These are phyloP conservation scores for Steatocranus sp. DNA, from an alignment of 2,797 vertebrate genomes.

Conservation along the genomic window DNA sequence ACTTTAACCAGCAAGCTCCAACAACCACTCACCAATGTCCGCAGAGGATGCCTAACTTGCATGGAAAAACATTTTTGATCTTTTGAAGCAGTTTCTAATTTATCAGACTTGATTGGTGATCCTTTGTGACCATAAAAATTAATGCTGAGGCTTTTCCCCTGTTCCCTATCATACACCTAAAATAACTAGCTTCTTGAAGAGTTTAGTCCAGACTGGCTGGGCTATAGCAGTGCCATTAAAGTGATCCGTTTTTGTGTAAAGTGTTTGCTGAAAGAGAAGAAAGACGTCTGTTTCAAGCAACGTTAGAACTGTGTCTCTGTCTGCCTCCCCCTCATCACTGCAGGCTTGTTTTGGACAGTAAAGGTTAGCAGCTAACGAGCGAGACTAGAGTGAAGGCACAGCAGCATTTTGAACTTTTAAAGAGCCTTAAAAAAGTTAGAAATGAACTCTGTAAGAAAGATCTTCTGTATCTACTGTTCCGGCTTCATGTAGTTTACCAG, in stretches of 20 bases:
- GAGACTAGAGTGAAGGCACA: not conserved
- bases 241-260: not conserved
- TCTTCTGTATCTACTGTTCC: not conserved
- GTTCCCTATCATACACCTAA: not conserved
- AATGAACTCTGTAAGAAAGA: not conserved
- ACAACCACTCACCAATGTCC: fast-evolving
- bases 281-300: not conserved
- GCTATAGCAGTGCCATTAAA: not conserved
- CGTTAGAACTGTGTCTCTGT: not conserved
- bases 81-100: not conserved
- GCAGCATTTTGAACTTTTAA: not conserved
- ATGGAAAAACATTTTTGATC: not conserved
- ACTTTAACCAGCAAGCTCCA: not conserved
- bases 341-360: not conserved
- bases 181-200: not conserved
- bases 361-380: not conserved
- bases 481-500: not conserved
- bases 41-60: not conserved
- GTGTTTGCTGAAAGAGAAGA: not conserved
- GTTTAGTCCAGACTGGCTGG: not conserved
- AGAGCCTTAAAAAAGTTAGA: not conserved
- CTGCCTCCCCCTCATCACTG: not conserved
- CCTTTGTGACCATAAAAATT: not conserved
- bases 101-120: not conserved
- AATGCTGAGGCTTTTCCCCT: not conserved